Percentiles rank a stretch among this genome's conserved stretches.
Conservation (phyloP, 2,797 vertebrate species). For the Knipowitschia caucasica region DNA sequence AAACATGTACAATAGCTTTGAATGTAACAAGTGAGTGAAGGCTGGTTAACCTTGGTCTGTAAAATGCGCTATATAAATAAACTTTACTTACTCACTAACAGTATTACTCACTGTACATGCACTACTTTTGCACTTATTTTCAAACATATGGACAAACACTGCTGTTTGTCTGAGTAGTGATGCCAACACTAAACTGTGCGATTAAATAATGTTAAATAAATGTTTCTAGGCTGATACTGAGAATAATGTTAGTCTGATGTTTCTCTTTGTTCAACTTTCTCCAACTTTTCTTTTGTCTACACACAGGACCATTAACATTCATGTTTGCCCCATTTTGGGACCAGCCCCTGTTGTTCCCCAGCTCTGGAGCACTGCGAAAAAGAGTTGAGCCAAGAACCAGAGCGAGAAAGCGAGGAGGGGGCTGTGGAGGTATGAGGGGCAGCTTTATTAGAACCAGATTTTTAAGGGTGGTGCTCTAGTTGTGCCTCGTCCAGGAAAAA, state of each 20-base stretch:
- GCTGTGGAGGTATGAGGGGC: conserved; percentile 54
- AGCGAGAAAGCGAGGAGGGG: conserved; percentile 3
- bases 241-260: background rate
- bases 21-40: too few species aligned
- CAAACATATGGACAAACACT: too few species aligned
- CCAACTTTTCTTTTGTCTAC: conserved; percentile 26
- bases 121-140: too few species aligned
- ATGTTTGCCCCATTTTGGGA: conserved; percentile 46
- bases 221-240: too few species aligned
- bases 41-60: too few species aligned
- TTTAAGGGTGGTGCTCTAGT: conserved; percentile 67
- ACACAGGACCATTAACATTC: conserved; percentile 51
- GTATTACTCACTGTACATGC: too few species aligned
- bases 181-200: too few species aligned
- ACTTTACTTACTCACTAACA: too few species aligned
- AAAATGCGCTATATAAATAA: too few species aligned
- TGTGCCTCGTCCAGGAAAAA: conserved; percentile 43
- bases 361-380: conserved; percentile 14
- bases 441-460: conserved; percentile 81
- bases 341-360: conserved; percentile 58
- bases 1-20: too few species aligned
- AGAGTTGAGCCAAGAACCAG: conserved; percentile 3
- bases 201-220: too few species aligned
- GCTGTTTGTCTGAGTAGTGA: too few species aligned
- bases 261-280: conserved; percentile 29